Evolutionary conservation across 1,140 invertebrate species (phyloP).

Genomic region (Philaenus spumarius): DNA sequence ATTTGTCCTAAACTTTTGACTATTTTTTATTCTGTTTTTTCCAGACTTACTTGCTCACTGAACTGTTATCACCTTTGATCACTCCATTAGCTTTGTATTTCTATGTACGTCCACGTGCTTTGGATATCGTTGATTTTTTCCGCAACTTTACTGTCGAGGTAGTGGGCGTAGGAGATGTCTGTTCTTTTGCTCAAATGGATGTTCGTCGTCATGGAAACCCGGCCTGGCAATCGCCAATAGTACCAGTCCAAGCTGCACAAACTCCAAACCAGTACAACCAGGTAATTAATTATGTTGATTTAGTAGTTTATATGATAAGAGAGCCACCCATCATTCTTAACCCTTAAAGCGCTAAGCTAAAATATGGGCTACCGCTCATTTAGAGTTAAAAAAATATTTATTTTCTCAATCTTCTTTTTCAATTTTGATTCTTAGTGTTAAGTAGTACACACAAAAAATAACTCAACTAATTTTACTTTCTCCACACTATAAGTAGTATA

Average conservation of each 20-base stretch:
- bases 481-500: too few species aligned
- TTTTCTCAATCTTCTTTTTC: too few species aligned
- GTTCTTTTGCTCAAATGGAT: constrained; percentile 96
- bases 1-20: too few species aligned
- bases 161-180: constrained; percentile 94
- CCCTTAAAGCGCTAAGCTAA: too few species aligned
- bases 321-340: too few species aligned
- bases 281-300: constrained; percentile 12
- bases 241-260: constrained; percentile 37
- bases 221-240: constrained; percentile 61
- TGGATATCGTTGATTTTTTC: constrained; percentile 95
- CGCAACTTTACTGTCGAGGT: constrained; percentile 94
- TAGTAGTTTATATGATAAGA: too few species aligned
- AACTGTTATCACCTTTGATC: constrained; percentile 87
- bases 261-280: constrained; percentile 22
- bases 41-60: constrained; percentile 75
- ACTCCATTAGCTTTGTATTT: constrained; percentile 85
- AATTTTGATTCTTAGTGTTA: too few species aligned
- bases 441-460: too few species aligned
- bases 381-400: too few species aligned
- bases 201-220: constrained; percentile 88
- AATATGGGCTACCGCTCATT: too few species aligned
- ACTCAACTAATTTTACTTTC: too few species aligned
- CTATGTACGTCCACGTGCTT: constrained; percentile 65
- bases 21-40: too few species aligned